A percentile compares a stretch with the other conserved stretches of the same genome.
These are phyloP conservation scores for Tiliqua scincoides DNA, from an alignment of 2,113 vertebrate genomes.

Conservation along the genomic window DNA sequence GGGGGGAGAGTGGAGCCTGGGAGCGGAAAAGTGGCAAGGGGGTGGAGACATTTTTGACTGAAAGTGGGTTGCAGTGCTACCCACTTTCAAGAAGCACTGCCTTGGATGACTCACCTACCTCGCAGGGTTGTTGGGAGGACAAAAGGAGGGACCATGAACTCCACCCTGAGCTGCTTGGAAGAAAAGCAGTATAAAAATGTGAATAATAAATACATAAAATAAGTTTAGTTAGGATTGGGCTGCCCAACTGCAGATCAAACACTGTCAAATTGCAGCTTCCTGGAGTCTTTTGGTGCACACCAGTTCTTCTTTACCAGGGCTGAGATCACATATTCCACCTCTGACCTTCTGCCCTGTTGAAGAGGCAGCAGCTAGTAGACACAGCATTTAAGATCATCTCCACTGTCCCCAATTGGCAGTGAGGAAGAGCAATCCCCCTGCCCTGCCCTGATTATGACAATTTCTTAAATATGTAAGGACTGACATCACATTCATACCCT, in stretches of 20 bases:
- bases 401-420: neutral
- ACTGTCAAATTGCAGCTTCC: neutral
- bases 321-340: neutral
- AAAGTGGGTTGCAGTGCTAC: no score
- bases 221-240: no score
- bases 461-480: neutral
- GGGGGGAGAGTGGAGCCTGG: no score
- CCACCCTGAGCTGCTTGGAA: neutral
- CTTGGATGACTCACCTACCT: no score
- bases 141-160: no score
- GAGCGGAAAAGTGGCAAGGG: no score
- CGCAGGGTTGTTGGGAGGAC: no score
- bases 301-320: neutral
- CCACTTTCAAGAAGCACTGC: no score
- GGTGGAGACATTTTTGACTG: no score
- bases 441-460: constrained; percentile 3
- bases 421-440: neutral
- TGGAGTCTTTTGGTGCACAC: no score
- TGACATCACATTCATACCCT: neutral
- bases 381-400: neutral
- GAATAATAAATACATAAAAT: no score
- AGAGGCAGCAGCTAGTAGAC: neutral
- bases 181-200: neutral
- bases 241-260: neutral
- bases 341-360: neutral